A percentile compares a stretch with the other conserved stretches of the same genome.
Conservation (phyloP, 1,140 invertebrate species). For the Eulimnadia texana region DNA sequence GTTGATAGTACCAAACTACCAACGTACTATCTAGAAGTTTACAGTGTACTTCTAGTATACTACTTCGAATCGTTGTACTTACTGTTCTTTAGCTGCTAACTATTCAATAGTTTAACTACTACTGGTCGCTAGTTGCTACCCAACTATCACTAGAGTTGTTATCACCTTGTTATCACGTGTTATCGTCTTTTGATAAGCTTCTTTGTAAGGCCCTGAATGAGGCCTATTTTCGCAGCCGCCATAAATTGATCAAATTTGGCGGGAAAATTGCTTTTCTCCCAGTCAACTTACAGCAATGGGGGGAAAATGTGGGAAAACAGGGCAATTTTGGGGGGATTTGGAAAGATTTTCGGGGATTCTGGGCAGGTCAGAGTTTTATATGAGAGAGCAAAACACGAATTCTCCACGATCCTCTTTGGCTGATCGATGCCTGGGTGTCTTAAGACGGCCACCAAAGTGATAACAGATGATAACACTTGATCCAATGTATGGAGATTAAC, state of each 20-base stretch:
- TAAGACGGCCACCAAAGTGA: background rate
- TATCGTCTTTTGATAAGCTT: background rate
- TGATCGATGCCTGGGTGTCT: background rate
- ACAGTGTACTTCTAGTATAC: no score
- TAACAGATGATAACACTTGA: no score
- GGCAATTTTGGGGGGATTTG: no score
- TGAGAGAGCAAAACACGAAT: background rate
- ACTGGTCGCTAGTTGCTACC: no score
- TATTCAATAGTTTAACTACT: no score
- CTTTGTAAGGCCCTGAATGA: background rate
- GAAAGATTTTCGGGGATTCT: no score
- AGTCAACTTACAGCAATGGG: background rate
- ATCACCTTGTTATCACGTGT: background rate
- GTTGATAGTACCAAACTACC: no score
- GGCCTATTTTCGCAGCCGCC: background rate
- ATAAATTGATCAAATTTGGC: background rate
- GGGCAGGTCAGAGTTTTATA: background rate
- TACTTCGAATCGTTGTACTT: no score
- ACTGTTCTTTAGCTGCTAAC: no score
- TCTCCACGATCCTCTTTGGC: background rate
- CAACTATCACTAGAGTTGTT: no score
- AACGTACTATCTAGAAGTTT: no score
- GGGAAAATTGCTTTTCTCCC: background rate
- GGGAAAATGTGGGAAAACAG: background rate
- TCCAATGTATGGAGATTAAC: no score